phyloP scores from a whole-genome alignment of 1,140 invertebrate species.

The Listronotus oregonensis region DNA sequence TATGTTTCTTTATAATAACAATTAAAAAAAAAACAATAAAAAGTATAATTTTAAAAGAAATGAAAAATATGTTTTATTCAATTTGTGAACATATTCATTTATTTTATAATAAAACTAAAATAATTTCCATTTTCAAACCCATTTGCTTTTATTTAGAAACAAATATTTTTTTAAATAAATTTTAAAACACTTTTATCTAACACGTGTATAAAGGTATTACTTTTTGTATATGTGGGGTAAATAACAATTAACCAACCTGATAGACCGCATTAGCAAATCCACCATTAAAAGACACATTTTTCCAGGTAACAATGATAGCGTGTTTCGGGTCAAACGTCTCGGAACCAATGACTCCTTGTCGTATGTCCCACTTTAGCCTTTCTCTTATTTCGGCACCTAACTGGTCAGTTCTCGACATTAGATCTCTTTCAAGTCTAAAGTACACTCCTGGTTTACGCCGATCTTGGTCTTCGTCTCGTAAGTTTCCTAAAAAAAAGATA shows the following conservation, averaged over 20 bases:
- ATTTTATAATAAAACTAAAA: no score
- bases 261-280: conserved; percentile 80
- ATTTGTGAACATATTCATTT: no score
- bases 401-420: conserved; percentile 76
- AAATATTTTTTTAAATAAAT: no score
- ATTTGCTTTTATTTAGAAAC: no score
- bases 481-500: conserved; percentile 34
- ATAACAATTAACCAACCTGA: conserved; percentile 62
- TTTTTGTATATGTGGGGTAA: background rate
- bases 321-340: conserved; percentile 90
- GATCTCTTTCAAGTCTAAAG: conserved; percentile 72
- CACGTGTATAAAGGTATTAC: background rate
- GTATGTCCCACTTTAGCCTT: conserved; percentile 84
- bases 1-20: no score
- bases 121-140: no score
- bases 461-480: conserved; percentile 61
- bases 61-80: no score
- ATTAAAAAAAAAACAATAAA: no score
- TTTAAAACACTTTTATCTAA: no score
- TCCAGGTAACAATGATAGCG: conserved; percentile 91
- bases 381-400: conserved; percentile 86
- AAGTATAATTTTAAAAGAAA: no score
- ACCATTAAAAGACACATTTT: conserved; percentile 91
- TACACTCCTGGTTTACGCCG: conserved; percentile 75
- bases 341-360: conserved; percentile 88